Evolutionary conservation across 1,140 invertebrate species (phyloP).

Genomic region (Drosophila arawakana): DNA sequence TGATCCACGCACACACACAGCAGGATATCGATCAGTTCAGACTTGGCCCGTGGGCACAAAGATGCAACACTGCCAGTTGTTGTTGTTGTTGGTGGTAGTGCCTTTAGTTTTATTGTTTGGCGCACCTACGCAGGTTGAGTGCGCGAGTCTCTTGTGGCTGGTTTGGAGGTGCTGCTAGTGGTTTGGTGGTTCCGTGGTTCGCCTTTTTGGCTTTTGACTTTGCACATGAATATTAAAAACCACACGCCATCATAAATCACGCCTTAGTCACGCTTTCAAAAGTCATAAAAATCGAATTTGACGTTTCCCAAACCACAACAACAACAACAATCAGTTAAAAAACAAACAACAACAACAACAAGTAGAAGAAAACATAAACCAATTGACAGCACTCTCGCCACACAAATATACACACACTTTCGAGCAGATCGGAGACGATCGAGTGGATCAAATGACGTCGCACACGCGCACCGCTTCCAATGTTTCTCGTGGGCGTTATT

Average conservation of each 20-base stretch:
- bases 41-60: conserved; percentile 55
- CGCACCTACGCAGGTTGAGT: conserved; percentile 76
- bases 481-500: conserved; percentile 16
- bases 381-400: conserved; percentile 36
- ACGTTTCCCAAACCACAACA: conserved; percentile 50
- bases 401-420: not conserved
- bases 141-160: conserved; percentile 13
- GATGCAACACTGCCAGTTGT: conserved; percentile 49
- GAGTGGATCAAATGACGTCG: conserved; percentile 42
- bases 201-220: conserved; percentile 61
- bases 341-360: conserved; percentile 28
- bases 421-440: not conserved
- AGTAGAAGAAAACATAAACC: conserved; percentile 17
- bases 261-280: conserved; percentile 84
- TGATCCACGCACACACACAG: conserved; percentile 76
- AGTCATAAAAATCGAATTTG: conserved; percentile 84
- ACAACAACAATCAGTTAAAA: conserved; percentile 31
- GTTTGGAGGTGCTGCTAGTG: not conserved
- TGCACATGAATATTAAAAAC: conserved; percentile 84
- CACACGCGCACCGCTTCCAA: conserved; percentile 45
- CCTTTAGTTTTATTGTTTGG: conserved; percentile 74
- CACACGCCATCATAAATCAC: conserved; percentile 85
- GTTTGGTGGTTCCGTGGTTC: conserved; percentile 32
- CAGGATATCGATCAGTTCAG: conserved; percentile 63
- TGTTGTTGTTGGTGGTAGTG: conserved; percentile 13